phyloP scores from a whole-genome alignment of 2,888 invertebrate genomes.

The Polylopha cassiicola region DNA sequence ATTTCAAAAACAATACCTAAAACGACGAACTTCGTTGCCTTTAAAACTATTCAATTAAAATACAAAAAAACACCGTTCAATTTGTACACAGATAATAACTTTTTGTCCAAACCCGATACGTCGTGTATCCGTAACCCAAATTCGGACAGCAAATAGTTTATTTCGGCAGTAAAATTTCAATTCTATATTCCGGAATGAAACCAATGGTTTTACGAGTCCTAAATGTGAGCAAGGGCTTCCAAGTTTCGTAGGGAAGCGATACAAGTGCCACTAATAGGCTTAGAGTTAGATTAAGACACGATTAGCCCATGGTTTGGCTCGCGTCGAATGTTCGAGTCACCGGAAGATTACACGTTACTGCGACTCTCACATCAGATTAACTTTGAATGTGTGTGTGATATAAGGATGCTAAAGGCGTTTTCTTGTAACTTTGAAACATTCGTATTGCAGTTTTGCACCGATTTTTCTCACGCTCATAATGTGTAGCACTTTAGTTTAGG shows the following conservation, averaged over 20 bases:
- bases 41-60: no score
- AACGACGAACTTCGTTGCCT: no score
- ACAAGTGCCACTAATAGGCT: conserved; percentile 75
- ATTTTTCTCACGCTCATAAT: no score
- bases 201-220: conserved; percentile 64
- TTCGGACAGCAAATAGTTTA: conserved; percentile 52
- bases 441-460: no score
- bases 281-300: conserved; percentile 72
- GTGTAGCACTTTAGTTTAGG: no score
- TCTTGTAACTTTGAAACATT: conserved; percentile 11
- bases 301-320: conserved; percentile 65
- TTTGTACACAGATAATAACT: conserved; percentile 10
- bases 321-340: conserved; percentile 56
- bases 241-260: conserved; percentile 75
- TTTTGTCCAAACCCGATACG: conserved; percentile 24
- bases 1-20: no score
- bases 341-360: conserved; percentile 65
- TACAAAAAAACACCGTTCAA: no score
- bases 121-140: conserved; percentile 41
- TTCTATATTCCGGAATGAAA: conserved; percentile 53
- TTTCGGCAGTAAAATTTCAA: conserved; percentile 63
- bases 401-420: conserved; percentile 23
- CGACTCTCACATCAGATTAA: conserved; percentile 61
- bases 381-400: conserved; percentile 28
- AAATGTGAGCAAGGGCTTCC: conserved; percentile 71